Conservation (phyloP, 2,797 vertebrate genomes). For the Catharus ustulatus region DNA sequence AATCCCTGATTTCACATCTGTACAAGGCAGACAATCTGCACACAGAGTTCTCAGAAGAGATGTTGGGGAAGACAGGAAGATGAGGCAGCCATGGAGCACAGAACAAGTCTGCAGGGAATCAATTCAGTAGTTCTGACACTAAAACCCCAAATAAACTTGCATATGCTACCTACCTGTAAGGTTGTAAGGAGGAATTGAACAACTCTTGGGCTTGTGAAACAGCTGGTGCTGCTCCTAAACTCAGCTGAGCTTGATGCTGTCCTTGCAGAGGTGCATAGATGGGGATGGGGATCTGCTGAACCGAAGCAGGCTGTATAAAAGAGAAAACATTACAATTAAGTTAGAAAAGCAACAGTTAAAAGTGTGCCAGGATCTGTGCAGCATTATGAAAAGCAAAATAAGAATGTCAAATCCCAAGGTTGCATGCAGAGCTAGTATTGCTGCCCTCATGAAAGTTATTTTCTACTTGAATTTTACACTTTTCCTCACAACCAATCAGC, state of each 20-base stretch:
- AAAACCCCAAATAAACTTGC: not conserved
- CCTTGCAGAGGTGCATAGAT: conserved; percentile 97
- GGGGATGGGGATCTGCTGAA: conserved; percentile 98
- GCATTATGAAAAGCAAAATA: not conserved
- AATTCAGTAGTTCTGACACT: not conserved
- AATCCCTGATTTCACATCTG: rapidly evolving
- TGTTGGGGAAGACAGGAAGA: not conserved
- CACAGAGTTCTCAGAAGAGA: not conserved
- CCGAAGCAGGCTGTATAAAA: conserved; percentile 85
- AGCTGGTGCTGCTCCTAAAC: conserved; percentile 88
- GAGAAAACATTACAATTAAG: not conserved
- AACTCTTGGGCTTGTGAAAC: conserved; percentile 96
- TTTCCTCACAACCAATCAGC: not conserved
- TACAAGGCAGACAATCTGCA: not conserved
- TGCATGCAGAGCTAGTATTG: not conserved
- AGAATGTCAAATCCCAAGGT: not conserved
- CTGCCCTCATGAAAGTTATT: not conserved
- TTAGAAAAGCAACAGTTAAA: not conserved
- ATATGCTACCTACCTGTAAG: conserved; percentile 85
- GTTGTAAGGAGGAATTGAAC: conserved; percentile 93
- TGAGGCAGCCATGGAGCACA: not conserved
- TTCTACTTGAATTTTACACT: not conserved
- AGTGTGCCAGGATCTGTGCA: not conserved
- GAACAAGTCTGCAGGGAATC: not conserved
- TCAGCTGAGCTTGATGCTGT: conserved; percentile 90